Base-by-base conservation (phyloP, 2,888 invertebrate genomes). In the Marasmarcha lunaedactyla region DNA sequence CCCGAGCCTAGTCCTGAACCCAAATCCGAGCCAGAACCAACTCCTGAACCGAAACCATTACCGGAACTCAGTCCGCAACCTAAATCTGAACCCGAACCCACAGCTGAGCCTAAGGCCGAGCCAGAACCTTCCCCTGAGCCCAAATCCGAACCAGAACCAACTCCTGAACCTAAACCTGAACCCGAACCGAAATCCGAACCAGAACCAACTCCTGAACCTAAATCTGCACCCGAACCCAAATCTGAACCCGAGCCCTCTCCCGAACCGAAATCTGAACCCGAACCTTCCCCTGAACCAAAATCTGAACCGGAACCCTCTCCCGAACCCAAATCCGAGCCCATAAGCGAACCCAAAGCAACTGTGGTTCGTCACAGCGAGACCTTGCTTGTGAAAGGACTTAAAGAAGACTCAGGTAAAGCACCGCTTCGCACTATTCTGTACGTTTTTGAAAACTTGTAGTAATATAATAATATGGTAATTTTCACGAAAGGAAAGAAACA, bases 321-420 rank as follows among this genome's bases (percentile, higher is more conserved):
- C 5, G 54, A 63, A 48, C 63, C 85, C 0, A 71, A 83, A 48
- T 63, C 60, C 5, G 53, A 62, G 14, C 20, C 41, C 1, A 33
- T 14, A 47, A 63, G 85, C 0, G 74, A 84, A 51, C 68, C 79
- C 0, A 61, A 63, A 51, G 55, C 53, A 0, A 59, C 69, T 33
- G 71, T 38, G 36, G 63, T 79, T 52, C 61, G 72, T 0, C 63
- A 66, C 76, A 4, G 52, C 1, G 77, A 71, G 63, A 71, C 59
- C 57, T 74, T 83, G 63, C 71, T 79, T 66, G 83, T 83, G 59
- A 83, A 79, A 61, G 83, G 83, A 69, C 73, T 83, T 51, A 71
- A 51, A 54, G 79, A 81, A 59, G 76, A 81, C 51, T 61, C 71
- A 81, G 83, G 83, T 83, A 79, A 81, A 54, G 70, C 76, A 71